These are phyloP conservation scores for Scolopax rusticola DNA, from an alignment of 2,797 vertebrate species.

Conservation along the genomic window DNA sequence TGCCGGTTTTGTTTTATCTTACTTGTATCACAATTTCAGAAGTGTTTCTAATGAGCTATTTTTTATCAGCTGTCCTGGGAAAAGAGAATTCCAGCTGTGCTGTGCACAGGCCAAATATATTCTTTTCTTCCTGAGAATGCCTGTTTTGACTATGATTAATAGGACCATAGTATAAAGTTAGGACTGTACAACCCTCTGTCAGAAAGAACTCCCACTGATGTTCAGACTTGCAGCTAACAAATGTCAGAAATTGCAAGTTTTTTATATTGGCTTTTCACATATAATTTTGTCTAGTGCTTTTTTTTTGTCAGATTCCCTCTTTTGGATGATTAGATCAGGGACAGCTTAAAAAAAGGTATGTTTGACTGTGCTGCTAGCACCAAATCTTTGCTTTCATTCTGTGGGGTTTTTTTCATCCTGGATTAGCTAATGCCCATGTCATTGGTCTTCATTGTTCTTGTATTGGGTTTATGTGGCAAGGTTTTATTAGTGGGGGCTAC, in stretches of 20 bases:
- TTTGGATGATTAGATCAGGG: not conserved
- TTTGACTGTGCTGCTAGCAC: not conserved
- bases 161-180: not conserved
- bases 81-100: not conserved
- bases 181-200: not conserved
- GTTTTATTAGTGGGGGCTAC: not conserved
- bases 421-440: not conserved
- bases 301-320: not conserved
- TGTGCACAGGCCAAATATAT: not conserved
- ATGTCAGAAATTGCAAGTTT: not conserved
- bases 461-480: not conserved
- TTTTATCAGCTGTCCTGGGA: not conserved
- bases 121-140: not conserved
- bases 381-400: not conserved
- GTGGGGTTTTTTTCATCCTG: not conserved
- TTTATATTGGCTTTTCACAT: not conserved
- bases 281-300: not conserved
- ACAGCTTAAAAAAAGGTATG: too few relatives aligned
- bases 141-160: not conserved
- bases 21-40: not conserved
- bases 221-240: not conserved
- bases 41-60: not conserved
- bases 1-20: not conserved
- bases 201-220: not conserved
- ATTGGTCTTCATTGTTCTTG: not conserved